phyloP scores from a whole-genome alignment of 1,140 invertebrate species.

The Drosophila hydei region DNA sequence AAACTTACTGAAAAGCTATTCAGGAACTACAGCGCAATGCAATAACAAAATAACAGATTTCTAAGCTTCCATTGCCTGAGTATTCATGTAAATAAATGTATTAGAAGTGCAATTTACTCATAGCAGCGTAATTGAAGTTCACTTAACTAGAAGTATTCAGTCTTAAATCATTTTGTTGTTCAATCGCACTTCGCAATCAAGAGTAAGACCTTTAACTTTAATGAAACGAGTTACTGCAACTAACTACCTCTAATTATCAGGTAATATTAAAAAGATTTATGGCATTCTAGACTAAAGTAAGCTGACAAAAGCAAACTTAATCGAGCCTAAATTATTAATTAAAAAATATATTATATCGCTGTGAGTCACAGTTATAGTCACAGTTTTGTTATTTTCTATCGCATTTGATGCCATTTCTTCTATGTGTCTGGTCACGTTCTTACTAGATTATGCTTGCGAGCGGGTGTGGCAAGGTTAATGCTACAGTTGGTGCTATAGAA shows the following conservation, averaged over 20 bases:
- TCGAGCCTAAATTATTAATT: not conserved
- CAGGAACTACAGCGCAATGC: too few species aligned
- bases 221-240: slow-evolving; percentile 4
- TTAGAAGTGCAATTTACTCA: not conserved
- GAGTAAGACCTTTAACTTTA: slow-evolving; percentile 13
- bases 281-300: not conserved
- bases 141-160: not conserved
- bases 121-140: slow-evolving; percentile 3
- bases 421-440: not conserved
- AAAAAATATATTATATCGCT: not conserved
- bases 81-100: not conserved
- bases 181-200: too few species aligned
- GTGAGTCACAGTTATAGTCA: not conserved
- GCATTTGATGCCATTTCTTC: not conserved
- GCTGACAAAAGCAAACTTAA: not conserved
- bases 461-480: slow-evolving; percentile 17
- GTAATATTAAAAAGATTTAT: not conserved
- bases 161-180: slow-evolving; percentile 6
- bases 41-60: not conserved
- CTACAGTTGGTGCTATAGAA: not conserved
- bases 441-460: slow-evolving; percentile 4
- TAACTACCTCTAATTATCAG: slow-evolving; percentile 7
- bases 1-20: too few species aligned
- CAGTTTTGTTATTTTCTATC: not conserved
- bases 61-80: not conserved